phyloP scores from a whole-genome alignment of 2,113 vertebrate species.

The Sclerurus mexicanus region DNA sequence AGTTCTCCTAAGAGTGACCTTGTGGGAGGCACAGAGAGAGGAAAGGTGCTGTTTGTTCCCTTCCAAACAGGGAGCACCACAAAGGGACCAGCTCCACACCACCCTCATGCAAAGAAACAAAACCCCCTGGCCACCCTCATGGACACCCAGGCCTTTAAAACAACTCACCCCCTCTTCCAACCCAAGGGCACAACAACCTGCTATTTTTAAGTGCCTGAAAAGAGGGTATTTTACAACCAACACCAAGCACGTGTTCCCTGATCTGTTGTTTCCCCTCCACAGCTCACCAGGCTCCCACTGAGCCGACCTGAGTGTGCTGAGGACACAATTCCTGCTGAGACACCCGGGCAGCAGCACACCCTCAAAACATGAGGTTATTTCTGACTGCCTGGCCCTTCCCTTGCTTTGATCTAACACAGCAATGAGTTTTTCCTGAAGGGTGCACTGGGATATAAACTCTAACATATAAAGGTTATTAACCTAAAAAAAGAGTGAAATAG shows the following conservation, averaged over 20 bases:
- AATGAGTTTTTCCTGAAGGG: neutral
- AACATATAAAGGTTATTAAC: neutral
- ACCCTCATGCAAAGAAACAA: neutral
- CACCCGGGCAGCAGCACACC: neutral
- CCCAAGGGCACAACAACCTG: neutral
- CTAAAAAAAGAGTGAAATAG: neutral
- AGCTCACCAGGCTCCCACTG: neutral
- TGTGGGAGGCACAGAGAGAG: neutral
- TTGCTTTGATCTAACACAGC: neutral
- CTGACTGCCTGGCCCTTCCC: neutral
- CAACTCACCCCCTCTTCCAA: neutral
- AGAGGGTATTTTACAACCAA: neutral
- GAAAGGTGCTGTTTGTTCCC: neutral
- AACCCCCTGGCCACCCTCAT: neutral
- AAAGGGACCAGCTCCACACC: neutral
- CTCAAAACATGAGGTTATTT: neutral
- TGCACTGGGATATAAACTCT: neutral
- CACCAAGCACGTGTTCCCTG: neutral
- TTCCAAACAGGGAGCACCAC: neutral
- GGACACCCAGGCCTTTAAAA: neutral
- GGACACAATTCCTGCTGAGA: neutral
- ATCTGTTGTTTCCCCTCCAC: neutral
- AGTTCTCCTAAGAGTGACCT: neutral
- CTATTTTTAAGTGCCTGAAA: neutral
- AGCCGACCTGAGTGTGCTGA: neutral